A percentile compares a stretch with the other conserved stretches of the same genome.
Evolutionary conservation across 2,888 invertebrate genomes (phyloP).

Genomic region (Chymomyza caudatula): DNA sequence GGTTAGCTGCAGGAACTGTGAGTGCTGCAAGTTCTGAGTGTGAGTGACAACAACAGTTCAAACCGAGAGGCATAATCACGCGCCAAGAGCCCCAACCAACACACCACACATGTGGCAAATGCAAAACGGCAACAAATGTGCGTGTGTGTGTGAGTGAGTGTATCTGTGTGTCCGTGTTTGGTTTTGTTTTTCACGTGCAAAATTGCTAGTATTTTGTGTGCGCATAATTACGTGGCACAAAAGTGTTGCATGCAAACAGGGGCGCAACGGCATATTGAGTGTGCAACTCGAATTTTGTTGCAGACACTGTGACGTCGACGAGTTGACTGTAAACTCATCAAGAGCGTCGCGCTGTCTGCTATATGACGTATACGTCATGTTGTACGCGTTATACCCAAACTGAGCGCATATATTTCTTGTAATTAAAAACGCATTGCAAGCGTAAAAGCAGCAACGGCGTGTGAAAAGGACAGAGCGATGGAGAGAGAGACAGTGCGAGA

Average conservation of each 20-base stretch:
- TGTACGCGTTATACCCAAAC: constrained; percentile 27
- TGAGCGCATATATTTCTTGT: constrained; percentile 67
- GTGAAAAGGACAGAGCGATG: no score
- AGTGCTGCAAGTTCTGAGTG: background rate
- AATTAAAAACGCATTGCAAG: constrained; percentile 69
- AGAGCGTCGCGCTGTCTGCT: constrained; percentile 35
- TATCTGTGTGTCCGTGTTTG: constrained; percentile 16
- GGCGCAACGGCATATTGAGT: background rate
- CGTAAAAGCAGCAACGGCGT: background rate
- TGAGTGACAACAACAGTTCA: background rate
- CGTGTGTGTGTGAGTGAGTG: background rate
- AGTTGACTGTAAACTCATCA: background rate
- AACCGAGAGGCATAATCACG: background rate
- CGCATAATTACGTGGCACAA: constrained; percentile 60
- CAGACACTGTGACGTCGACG: background rate
- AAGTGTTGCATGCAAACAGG: constrained; percentile 37
- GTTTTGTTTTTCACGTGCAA: constrained; percentile 53
- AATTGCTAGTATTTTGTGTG: constrained; percentile 57
- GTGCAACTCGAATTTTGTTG: background rate
- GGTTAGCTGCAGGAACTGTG: background rate
- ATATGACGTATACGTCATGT: constrained; percentile 67
- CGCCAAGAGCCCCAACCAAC: background rate
- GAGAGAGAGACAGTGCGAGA: background rate
- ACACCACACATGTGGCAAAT: background rate
- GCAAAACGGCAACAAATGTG: no score